A percentile compares a stretch with the other conserved stretches of the same genome.
phyloP scores from a whole-genome alignment of 1,140 invertebrate genomes.

The Drosophila ananassae region DNA sequence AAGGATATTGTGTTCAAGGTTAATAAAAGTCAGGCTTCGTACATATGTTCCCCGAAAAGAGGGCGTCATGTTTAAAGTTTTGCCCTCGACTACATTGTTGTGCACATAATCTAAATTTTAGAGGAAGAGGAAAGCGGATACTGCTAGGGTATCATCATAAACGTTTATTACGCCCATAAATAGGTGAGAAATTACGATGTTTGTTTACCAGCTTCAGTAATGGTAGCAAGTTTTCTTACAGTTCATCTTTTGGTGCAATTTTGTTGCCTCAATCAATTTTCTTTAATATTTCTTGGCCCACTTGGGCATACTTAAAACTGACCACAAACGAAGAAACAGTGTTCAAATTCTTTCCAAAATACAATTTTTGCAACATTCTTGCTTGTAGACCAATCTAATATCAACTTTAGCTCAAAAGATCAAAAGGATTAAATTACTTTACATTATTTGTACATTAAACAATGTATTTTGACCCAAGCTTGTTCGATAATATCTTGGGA shows the following conservation, averaged over 20 bases:
- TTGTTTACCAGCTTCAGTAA: slow-evolving; percentile 54
- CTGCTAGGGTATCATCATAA: slow-evolving; percentile 66
- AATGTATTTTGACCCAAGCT: no score
- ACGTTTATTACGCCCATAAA: slow-evolving; percentile 78
- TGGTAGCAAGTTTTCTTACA: slow-evolving; percentile 24
- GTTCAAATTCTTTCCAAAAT: not conserved
- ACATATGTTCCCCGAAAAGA: slow-evolving; percentile 12
- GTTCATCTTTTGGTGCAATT: slow-evolving; percentile 54
- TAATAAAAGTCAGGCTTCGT: slow-evolving; percentile 27
- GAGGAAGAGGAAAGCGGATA: not conserved
- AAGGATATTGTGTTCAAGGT: slow-evolving; percentile 4
- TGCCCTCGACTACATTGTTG: slow-evolving; percentile 55
- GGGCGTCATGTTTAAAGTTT: slow-evolving; percentile 52
- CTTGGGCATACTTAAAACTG: slow-evolving; percentile 30
- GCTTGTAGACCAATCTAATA: no score
- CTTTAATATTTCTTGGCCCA: slow-evolving; percentile 62
- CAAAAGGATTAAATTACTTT: no score
- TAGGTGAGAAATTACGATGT: slow-evolving; percentile 76
- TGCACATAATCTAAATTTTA: slow-evolving; percentile 30
- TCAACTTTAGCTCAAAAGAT: not conserved
- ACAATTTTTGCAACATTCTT: slow-evolving; percentile 6
- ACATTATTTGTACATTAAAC: no score
- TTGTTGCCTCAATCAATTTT: slow-evolving; percentile 62
- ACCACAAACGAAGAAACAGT: slow-evolving; percentile 27
- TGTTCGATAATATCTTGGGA: not conserved